Evolutionary conservation across 2,888 invertebrate species (phyloP).

Genomic region (Masnerella sp.): DNA sequence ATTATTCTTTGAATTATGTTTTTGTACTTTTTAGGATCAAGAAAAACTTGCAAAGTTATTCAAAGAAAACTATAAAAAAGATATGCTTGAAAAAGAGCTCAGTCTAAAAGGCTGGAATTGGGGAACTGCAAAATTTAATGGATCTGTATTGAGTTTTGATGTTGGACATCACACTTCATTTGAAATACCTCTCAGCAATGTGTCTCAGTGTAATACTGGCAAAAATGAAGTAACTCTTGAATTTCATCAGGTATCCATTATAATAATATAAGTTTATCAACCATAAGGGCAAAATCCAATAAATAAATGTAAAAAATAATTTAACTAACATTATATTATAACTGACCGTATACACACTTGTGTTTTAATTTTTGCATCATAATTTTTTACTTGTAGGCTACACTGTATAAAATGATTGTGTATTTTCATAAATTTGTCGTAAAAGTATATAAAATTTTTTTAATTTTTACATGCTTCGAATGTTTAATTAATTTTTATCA

Average conservation of each 20-base stretch:
- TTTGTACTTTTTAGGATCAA: constrained; percentile 83
- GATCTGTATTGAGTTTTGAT: constrained; percentile 90
- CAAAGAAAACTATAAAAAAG: constrained; percentile 87
- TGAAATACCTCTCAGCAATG: constrained; percentile 97
- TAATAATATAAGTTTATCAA: neutral
- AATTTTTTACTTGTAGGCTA: too few species aligned
- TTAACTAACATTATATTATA: neutral
- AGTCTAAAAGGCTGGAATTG: constrained; percentile 99
- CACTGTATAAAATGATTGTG: too few species aligned
- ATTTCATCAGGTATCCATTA: constrained; percentile 89
- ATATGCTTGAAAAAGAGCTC: constrained; percentile 93
- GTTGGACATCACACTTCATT: constrained; percentile 91
- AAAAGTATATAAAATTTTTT: too few species aligned
- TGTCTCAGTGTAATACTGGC: constrained; percentile 96
- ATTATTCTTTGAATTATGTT: constrained; percentile 43
- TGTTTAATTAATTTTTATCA: too few species aligned
- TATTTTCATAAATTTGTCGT: too few species aligned
- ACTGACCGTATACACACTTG: neutral
- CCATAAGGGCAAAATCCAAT: too few species aligned
- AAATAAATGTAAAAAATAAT: constrained; percentile 1
- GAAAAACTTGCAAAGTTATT: constrained; percentile 96
- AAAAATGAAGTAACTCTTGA: constrained; percentile 99
- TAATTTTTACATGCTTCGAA: too few species aligned
- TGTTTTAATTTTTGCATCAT: too few species aligned
- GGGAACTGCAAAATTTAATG: constrained; percentile 97